phyloP scores from a whole-genome alignment of 2,113 vertebrate genomes.

The Chrysochloris asiatica region DNA sequence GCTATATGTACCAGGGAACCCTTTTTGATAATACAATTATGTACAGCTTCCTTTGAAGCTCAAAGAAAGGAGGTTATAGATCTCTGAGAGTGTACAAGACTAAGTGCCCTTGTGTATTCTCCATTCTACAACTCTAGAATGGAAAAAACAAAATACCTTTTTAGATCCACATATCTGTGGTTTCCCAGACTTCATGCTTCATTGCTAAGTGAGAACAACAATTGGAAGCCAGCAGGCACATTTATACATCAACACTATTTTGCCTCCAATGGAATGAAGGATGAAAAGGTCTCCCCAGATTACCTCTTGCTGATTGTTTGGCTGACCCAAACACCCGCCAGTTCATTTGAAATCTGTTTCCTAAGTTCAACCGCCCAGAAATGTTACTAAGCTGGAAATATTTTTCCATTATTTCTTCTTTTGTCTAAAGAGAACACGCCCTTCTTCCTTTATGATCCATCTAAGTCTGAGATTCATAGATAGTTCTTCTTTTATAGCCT shows the following conservation, averaged over 20 bases:
- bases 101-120: slow-evolving; percentile 57
- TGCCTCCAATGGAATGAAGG: slow-evolving; percentile 80
- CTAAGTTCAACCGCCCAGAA: slow-evolving; percentile 11
- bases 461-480: neutral
- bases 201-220: slow-evolving; percentile 81
- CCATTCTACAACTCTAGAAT: slow-evolving; percentile 42
- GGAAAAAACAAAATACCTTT: slow-evolving; percentile 80
- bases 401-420: slow-evolving; percentile 5
- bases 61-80: slow-evolving; percentile 17
- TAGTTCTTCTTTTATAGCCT: slow-evolving; percentile 9
- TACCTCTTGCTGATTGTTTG: slow-evolving; percentile 44
- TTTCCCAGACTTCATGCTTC: slow-evolving; percentile 79
- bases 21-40: slow-evolving; percentile 51
- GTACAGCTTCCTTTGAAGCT: slow-evolving; percentile 5
- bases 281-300: slow-evolving; percentile 61
- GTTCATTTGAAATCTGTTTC: slow-evolving; percentile 48
- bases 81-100: slow-evolving; percentile 25
- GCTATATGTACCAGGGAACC: neutral
- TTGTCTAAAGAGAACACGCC: neutral
- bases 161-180: slow-evolving; percentile 70
- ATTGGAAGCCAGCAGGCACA: slow-evolving; percentile 78
- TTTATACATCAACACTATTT: slow-evolving; percentile 82
- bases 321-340: slow-evolving; percentile 34
- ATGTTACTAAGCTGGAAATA: neutral
- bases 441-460: neutral